Percentiles rank a stretch among this genome's conserved stretches.
These are phyloP conservation scores for Euleptes europaea DNA, from an alignment of 2,113 vertebrate species.

Conservation along the genomic window DNA sequence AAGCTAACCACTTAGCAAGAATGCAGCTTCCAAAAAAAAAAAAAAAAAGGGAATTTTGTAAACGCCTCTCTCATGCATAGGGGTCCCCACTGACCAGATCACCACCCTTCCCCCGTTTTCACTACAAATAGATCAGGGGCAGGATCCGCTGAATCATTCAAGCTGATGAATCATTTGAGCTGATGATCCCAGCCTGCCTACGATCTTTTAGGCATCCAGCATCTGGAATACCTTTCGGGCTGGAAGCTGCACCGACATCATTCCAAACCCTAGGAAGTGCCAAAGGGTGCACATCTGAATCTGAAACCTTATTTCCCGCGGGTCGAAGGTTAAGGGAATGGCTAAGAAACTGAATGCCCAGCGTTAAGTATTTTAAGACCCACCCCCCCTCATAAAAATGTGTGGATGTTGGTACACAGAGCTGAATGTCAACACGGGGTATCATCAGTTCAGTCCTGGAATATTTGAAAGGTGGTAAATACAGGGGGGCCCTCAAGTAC, in stretches of 20 bases:
- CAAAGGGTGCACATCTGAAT: background rate
- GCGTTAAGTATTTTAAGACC: background rate
- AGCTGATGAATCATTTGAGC: background rate
- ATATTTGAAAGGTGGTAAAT: background rate
- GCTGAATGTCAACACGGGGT: background rate
- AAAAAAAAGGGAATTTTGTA: background rate
- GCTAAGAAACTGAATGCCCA: background rate
- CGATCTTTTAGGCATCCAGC: too few species aligned
- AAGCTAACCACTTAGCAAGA: background rate
- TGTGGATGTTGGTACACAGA: background rate
- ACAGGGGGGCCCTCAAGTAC: background rate
- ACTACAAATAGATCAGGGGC: background rate
- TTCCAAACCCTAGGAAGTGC: background rate
- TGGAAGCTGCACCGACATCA: background rate
- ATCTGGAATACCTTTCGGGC: background rate
- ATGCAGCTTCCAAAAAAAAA: background rate
- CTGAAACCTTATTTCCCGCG: background rate
- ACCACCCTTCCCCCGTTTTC: background rate
- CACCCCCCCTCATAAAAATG: background rate
- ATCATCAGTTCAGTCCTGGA: background rate
- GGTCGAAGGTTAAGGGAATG: background rate
- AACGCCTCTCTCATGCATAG: background rate
- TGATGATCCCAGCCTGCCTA: too few species aligned
- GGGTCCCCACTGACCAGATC: background rate
- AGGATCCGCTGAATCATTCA: background rate